phyloP scores from a whole-genome alignment of 2,888 invertebrate species.

The Trachelus troglodyta region DNA sequence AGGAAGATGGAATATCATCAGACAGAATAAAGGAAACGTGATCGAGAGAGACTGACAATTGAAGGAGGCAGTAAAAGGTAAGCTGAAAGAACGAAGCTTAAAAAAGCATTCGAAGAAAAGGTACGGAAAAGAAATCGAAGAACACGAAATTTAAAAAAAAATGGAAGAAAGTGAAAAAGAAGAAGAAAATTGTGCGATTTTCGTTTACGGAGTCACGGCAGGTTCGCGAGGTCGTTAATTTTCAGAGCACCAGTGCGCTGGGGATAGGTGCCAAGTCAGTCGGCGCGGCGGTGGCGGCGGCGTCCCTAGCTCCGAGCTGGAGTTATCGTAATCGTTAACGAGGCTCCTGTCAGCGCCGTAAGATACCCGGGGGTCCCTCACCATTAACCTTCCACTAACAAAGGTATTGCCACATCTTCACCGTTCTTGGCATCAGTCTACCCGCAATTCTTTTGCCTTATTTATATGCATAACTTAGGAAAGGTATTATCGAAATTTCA shows the following conservation, averaged over 20 bases:
- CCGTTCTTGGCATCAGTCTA: constrained; percentile 42
- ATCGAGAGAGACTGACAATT: background rate
- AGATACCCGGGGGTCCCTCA: constrained; percentile 55
- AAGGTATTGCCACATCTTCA: constrained; percentile 58
- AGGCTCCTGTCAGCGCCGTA: constrained; percentile 57
- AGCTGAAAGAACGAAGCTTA: background rate
- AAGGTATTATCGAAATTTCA: constrained; percentile 63
- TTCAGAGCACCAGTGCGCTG: constrained; percentile 32
- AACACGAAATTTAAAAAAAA: background rate
- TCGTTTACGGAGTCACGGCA: constrained; percentile 49
- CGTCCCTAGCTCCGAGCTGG: constrained; percentile 23
- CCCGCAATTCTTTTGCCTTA: constrained; percentile 45
- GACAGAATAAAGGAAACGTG: background rate
- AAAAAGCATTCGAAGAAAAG: background rate
- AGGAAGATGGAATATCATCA: background rate
- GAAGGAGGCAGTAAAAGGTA: background rate
- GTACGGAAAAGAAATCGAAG: background rate
- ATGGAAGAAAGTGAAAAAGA: constrained; percentile 10
- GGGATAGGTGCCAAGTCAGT: background rate
- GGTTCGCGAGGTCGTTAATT: constrained; percentile 53
- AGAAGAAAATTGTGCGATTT: constrained; percentile 41
- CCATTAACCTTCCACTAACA: constrained; percentile 61
- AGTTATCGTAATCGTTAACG: constrained; percentile 60
- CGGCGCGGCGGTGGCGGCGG: background rate
- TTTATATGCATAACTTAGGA: constrained; percentile 63